Evolutionary conservation across 2,888 invertebrate genomes (phyloP).

Genomic region (Sepiola atlantica): DNA sequence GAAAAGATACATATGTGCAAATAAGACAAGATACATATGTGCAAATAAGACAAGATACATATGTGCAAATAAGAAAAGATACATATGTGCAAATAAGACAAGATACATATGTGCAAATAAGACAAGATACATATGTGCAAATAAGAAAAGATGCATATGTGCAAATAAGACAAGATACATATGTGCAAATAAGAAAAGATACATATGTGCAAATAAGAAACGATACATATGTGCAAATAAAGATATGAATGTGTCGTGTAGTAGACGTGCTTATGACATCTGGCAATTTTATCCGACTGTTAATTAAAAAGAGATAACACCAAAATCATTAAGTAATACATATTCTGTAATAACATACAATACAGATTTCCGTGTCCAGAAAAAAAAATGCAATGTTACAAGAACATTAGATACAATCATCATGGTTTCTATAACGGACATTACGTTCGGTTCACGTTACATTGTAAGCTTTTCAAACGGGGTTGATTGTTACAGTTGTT

Average conservation of each 20-base stretch:
- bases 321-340: neutral
- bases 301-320: neutral
- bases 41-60: neutral
- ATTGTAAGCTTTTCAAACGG: too few relatives aligned
- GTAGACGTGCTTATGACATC: neutral
- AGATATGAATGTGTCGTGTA: neutral
- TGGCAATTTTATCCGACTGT: neutral
- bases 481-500: too few relatives aligned
- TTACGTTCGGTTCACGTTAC: too few relatives aligned
- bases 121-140: neutral
- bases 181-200: neutral
- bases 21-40: neutral
- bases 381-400: too few relatives aligned
- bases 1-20: neutral
- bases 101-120: neutral
- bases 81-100: neutral
- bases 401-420: too few relatives aligned
- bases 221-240: neutral
- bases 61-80: neutral
- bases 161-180: neutral
- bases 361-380: neutral
- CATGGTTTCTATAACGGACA: too few relatives aligned
- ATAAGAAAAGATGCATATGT: neutral
- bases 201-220: neutral
- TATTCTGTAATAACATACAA: neutral